Percentiles rank a stretch among this genome's conserved stretches.
Conservation (phyloP, 2,888 invertebrate species). For the Apotomis betuletana region DNA sequence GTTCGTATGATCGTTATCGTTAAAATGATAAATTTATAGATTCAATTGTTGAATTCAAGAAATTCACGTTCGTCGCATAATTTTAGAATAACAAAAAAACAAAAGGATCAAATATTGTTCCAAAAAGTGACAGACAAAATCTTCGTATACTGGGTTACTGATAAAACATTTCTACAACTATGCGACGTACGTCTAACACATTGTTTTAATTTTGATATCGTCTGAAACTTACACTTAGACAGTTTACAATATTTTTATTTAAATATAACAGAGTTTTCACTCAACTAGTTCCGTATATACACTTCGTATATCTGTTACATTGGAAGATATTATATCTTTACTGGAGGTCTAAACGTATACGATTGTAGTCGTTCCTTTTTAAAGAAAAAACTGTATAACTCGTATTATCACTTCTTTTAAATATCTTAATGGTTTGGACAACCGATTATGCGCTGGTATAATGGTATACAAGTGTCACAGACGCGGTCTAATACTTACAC, state of each 20-base stretch:
- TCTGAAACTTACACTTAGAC: conserved; percentile 72
- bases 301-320: conserved; percentile 80
- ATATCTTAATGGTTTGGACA: conserved; percentile 68
- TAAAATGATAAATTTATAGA: conserved; percentile 78
- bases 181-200: conserved; percentile 45
- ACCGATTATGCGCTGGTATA: conserved; percentile 76
- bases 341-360: conserved; percentile 87
- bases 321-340: conserved; percentile 75
- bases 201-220: conserved; percentile 60
- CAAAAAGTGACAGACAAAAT: conserved; percentile 36
- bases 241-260: conserved; percentile 79
- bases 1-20: conserved; percentile 84
- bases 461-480: conserved; percentile 82
- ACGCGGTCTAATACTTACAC: conserved; percentile 77
- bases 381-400: conserved; percentile 77
- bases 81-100: conserved; percentile 17
- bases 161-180: conserved; percentile 32
- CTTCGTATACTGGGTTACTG: conserved; percentile 40
- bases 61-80: conserved; percentile 39
- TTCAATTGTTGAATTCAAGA: conserved; percentile 45
- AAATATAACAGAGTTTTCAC: conserved; percentile 81
- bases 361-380: conserved; percentile 84
- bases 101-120: conserved; percentile 24
- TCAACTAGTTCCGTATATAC: conserved; percentile 79
- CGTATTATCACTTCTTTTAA: conserved; percentile 67